Conservation (phyloP, 2,113 vertebrate genomes). For the Lycaon pictus region DNA sequence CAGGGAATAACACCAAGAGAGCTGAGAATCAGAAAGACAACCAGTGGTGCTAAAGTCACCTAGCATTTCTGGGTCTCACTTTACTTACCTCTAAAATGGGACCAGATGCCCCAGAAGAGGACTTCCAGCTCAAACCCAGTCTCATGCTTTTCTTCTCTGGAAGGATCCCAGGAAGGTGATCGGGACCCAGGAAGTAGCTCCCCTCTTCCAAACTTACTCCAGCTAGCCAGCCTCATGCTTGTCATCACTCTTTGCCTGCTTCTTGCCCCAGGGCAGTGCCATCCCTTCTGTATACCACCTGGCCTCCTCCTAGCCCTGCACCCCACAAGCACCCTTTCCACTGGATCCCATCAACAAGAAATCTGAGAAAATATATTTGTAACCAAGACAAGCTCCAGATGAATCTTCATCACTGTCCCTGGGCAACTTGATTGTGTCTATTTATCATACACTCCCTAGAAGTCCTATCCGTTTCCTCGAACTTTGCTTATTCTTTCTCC, state of each 20-base stretch:
- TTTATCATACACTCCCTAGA: neutral
- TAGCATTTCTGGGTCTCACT: neutral
- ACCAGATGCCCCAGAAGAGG: neutral
- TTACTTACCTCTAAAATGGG: constrained; percentile 28
- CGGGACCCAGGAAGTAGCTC: neutral
- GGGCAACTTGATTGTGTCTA: neutral
- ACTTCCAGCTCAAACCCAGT: neutral
- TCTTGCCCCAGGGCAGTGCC: neutral
- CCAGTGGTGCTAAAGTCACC: neutral
- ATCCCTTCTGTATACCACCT: neutral
- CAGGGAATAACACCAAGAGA: neutral
- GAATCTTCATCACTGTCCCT: neutral
- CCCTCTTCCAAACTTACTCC: neutral
- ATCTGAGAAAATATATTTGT: neutral
- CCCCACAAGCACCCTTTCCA: neutral
- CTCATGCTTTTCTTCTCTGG: neutral
- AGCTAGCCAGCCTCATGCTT: neutral
- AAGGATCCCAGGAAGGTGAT: neutral
- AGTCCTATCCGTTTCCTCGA: neutral
- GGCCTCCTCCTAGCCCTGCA: neutral
- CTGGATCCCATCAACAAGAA: neutral
- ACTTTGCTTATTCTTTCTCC: neutral
- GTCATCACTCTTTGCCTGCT: neutral
- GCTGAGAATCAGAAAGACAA: neutral
- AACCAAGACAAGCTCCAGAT: neutral